Evolutionary conservation across 2,888 invertebrate genomes (phyloP).

Genomic region (Acrocera orbiculus): DNA sequence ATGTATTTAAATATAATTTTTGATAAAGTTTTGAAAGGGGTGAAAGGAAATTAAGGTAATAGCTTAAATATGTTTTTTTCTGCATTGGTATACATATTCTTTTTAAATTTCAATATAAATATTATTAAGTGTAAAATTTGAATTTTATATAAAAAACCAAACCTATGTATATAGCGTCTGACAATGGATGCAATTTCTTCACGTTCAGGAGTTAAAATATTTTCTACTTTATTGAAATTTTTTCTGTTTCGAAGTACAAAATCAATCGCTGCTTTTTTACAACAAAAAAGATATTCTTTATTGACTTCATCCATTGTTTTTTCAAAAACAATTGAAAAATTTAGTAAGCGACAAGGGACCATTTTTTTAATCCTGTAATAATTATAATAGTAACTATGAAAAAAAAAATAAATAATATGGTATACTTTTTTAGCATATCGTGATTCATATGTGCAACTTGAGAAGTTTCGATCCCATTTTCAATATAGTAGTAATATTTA

Average conservation of each 20-base stretch:
- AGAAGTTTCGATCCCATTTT: constrained; percentile 77
- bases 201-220: too few relatives aligned
- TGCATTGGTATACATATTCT: too few relatives aligned
- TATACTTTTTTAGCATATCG: constrained; percentile 45
- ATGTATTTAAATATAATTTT: too few relatives aligned
- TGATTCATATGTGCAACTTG: constrained; percentile 73
- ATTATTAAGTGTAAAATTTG: too few relatives aligned
- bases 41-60: too few relatives aligned
- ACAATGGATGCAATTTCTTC: too few relatives aligned
- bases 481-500: constrained; percentile 78
- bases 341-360: constrained; percentile 43
- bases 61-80: too few relatives aligned
- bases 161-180: too few relatives aligned
- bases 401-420: background rate
- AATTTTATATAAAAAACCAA: too few relatives aligned
- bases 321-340: constrained; percentile 41
- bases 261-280: constrained; percentile 84
- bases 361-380: constrained; percentile 40
- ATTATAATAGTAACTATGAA: constrained; percentile 10
- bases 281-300: constrained; percentile 69
- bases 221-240: too few relatives aligned
- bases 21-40: too few relatives aligned
- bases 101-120: too few relatives aligned
- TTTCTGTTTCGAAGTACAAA: constrained; percentile 50
- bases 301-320: constrained; percentile 59